Evolutionary conservation across 1,140 invertebrate genomes (phyloP).

Genomic region (Vanessa tameamea): DNA sequence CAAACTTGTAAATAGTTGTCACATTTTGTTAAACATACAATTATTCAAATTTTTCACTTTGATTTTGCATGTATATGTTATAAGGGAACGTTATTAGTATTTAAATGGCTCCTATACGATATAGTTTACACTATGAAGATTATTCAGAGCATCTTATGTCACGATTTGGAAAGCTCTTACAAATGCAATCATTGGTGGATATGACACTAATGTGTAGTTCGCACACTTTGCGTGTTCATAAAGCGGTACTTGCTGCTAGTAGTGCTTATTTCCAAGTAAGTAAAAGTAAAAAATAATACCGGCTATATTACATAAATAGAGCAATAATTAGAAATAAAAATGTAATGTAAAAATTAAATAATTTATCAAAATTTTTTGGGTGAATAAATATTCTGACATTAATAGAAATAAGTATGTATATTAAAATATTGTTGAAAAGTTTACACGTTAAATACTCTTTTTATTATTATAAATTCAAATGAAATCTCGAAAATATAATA

Average conservation of each 20-base stretch:
- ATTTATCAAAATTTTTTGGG: no score
- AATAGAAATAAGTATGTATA: no score
- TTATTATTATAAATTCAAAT: no score
- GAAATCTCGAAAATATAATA: no score
- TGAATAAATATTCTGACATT: no score
- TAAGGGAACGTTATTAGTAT: slow-evolving; percentile 18
- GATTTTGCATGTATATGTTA: slow-evolving; percentile 4
- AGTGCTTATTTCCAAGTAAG: slow-evolving; percentile 84
- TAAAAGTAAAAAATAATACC: slow-evolving; percentile 16
- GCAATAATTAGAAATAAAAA: no score
- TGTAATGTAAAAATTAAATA: no score
- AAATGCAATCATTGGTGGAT: slow-evolving; percentile 83
- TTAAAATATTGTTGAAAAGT: no score
- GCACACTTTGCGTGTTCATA: slow-evolving; percentile 82
- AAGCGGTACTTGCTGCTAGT: slow-evolving; percentile 82
- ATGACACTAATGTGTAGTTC: slow-evolving; percentile 83
- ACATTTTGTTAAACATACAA: slow-evolving; percentile 10
- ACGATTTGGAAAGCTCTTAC: slow-evolving; percentile 82
- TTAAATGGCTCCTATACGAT: slow-evolving; percentile 74
- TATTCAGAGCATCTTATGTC: slow-evolving; percentile 81
- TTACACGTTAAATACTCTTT: no score
- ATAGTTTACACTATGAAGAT: slow-evolving; percentile 81
- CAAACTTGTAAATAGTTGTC: slow-evolving; percentile 28
- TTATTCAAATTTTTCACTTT: slow-evolving; percentile 1
- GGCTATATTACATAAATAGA: no score